These are phyloP conservation scores for Rhingia rostrata DNA, from an alignment of 2,888 invertebrate species.

Conservation along the genomic window DNA sequence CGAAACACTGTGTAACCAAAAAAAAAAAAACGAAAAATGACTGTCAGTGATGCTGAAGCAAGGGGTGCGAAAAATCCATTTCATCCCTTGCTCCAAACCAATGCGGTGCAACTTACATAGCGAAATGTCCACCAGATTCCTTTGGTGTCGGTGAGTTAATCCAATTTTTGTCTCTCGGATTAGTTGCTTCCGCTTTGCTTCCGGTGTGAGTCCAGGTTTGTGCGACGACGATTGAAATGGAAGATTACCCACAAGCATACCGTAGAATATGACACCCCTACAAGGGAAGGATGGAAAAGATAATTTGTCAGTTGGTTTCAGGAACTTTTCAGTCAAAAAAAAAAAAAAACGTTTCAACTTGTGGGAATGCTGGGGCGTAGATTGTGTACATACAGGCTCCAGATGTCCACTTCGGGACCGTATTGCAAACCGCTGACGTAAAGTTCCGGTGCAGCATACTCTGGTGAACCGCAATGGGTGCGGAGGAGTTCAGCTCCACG, in stretches of 20 bases:
- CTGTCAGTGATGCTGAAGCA: background rate
- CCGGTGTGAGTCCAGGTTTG: constrained; percentile 82
- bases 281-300: constrained; percentile 56
- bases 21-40: constrained; percentile 17
- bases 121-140: constrained; percentile 78
- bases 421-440: constrained; percentile 88
- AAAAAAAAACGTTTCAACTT: constrained; percentile 41
- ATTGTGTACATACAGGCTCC: constrained; percentile 86
- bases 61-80: constrained; percentile 36
- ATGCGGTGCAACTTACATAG: constrained; percentile 55
- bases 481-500: constrained; percentile 85
- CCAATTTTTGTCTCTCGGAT: constrained; percentile 88
- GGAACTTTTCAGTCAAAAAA: background rate
- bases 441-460: constrained; percentile 91
- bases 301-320: constrained; percentile 52
- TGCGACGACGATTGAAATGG: constrained; percentile 85
- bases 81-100: background rate
- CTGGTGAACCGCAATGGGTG: constrained; percentile 91
- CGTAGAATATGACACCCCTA: constrained; percentile 90
- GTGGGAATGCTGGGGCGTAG: constrained; percentile 1
- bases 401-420: constrained; percentile 90
- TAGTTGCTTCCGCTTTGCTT: constrained; percentile 85
- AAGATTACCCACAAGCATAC: constrained; percentile 89
- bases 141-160: constrained; percentile 85
- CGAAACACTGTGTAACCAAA: constrained; percentile 73